Evolutionary conservation across 2,888 invertebrate genomes (phyloP), one percentile per base, ranked within the genome.

Genomic region (Proisotoma minuta): DNA sequence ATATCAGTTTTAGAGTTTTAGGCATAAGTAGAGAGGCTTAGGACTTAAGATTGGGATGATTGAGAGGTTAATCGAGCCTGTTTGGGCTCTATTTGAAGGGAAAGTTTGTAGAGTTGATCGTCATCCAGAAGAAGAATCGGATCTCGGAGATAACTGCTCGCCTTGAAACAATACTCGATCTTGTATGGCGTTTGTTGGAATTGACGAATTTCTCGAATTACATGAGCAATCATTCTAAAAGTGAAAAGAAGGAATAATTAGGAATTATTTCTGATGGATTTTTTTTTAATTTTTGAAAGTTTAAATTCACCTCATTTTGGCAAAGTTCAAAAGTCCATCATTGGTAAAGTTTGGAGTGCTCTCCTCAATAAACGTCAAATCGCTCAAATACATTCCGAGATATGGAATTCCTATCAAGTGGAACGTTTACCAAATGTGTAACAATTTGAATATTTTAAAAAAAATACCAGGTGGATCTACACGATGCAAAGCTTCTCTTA

Each of bases 141-240:
- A 77, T 93, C 92, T 75, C 93, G 79, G 8, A 94, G 80, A 77
- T 92, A 94, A 71, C 80, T 80, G 47, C 85, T 83, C 12, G 91
- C 91, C 81, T 89, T 87, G 22, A 85, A 82, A 72, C 88, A 89
- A 75, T 88, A 84, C 74, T 91, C 91, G 71, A 94, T 93, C 79
- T 91, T 91, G 78, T 94, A 94, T 0, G 91, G 87, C 1, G 91
- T 91, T 78, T 92, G 91, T 77, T 94, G 94, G 77, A 89, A 93
- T 76, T 91, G 88, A 18, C 91, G 84, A 70, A 94, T 91, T 79
- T 94, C 93, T 57, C 92, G 83, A 71, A 94, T 93, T 4, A 93
- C 91, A 76, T 94, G 92, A 3, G 93, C 92, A 76, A 93, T 89
- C 93, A 94, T 93, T 80, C 93, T n/a, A n/a, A n/a, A n/a, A n/a